These are phyloP conservation scores for Brachionus rotundiformis DNA, from an alignment of 1,140 invertebrate genomes.

Conservation along the genomic window DNA sequence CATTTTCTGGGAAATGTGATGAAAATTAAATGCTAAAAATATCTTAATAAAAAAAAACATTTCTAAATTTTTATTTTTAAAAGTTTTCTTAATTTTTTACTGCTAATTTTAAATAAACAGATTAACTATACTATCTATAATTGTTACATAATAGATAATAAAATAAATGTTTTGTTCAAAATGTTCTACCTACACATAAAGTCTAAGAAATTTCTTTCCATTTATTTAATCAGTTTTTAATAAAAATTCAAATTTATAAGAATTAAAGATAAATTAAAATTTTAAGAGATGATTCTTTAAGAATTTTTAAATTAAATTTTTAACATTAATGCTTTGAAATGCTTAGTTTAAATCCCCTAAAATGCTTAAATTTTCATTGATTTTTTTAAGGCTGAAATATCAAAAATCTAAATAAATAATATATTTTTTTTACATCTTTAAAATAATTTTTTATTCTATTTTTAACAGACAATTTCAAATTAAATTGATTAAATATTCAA, in stretches of 20 bases:
- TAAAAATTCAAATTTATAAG: background rate
- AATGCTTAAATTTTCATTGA: too few relatives aligned
- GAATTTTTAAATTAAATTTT: too few relatives aligned
- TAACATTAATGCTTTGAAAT: too few relatives aligned
- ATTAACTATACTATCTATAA: background rate
- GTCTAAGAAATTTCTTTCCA: too few relatives aligned
- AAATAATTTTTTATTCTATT: too few relatives aligned
- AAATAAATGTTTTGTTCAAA: background rate
- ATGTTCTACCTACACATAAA: background rate
- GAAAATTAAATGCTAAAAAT: background rate
- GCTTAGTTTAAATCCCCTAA: too few relatives aligned
- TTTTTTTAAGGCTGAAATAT: too few relatives aligned
- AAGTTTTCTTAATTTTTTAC: background rate
- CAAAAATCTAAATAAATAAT: too few relatives aligned
- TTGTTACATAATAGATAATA: background rate
- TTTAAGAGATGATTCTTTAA: too few relatives aligned
- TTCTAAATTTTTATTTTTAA: background rate
- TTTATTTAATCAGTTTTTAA: background rate
- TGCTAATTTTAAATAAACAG: background rate
- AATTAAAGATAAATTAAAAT: background rate
- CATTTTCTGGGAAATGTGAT: slow-evolving; percentile 8
- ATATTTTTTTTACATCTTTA: too few relatives aligned
- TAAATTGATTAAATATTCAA: background rate
- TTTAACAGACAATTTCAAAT: background rate
- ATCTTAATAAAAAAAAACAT: background rate